Conservation (phyloP, 2,113 vertebrate genomes). For the Xyrauchen texanus region DNA sequence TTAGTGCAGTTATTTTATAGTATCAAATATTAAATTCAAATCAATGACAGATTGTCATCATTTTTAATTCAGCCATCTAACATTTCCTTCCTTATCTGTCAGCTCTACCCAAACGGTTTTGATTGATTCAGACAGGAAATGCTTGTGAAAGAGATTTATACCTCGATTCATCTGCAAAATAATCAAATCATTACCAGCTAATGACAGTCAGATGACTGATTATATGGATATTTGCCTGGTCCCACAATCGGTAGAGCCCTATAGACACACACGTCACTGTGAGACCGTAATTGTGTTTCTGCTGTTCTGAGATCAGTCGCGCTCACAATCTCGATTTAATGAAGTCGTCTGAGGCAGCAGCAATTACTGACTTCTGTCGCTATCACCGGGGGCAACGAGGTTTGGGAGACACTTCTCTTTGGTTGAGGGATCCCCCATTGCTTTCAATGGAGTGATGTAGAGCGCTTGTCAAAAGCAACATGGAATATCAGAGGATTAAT, state of each 20-base stretch:
- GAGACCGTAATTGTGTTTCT: constrained; percentile 77
- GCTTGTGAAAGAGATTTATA: constrained; percentile 99
- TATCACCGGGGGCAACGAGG: constrained; percentile 70
- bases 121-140: constrained; percentile 97
- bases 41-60: constrained; percentile 91
- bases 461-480: constrained; percentile 68
- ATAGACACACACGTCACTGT: constrained; percentile 80
- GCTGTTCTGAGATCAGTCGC: constrained; percentile 79
- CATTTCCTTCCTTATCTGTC: constrained; percentile 81
- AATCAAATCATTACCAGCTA: constrained; percentile 99
- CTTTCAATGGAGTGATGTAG: constrained; percentile 64
- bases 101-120: constrained; percentile 90
- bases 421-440: constrained; percentile 59
- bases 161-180: constrained; percentile 98
- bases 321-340: constrained; percentile 82
- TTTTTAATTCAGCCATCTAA: constrained; percentile 89
- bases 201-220: constrained; percentile 97
- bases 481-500: constrained; percentile 65
- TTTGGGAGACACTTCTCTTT: constrained; percentile 45
- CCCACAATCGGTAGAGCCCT: constrained; percentile 78
- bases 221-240: constrained; percentile 84
- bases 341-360: constrained; percentile 84
- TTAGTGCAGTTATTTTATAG: background rate
- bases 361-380: constrained; percentile 80
- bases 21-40: constrained; percentile 64